phyloP scores from a whole-genome alignment of 2,797 vertebrate species.

The Merluccius polli region DNA sequence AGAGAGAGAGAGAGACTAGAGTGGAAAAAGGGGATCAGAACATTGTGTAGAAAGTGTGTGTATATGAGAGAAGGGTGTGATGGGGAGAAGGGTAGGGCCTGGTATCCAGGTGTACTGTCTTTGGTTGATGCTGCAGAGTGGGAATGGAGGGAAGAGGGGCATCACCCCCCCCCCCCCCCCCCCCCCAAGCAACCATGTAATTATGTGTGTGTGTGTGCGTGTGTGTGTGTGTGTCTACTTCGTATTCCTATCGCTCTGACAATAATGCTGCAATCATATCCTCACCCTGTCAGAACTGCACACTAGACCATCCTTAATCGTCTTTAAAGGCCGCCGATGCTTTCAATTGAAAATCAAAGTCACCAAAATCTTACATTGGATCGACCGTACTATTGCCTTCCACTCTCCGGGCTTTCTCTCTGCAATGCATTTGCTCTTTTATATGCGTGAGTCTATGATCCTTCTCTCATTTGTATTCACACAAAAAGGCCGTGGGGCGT shows the following conservation, averaged over 20 bases:
- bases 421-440: background rate
- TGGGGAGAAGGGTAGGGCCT: background rate
- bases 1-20: constrained; percentile 1
- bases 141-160: constrained; percentile 10
- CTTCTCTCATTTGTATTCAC: background rate
- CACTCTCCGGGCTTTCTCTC: background rate
- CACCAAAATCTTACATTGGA: background rate
- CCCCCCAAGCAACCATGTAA: too few species aligned
- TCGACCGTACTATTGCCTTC: too few species aligned
- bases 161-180: too few species aligned
- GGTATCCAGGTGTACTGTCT: constrained; percentile 19
- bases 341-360: background rate
- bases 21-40: constrained; percentile 15
- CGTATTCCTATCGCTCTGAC: background rate
- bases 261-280: background rate
- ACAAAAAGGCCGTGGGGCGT: background rate
- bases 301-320: background rate
- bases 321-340: background rate
- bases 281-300: background rate
- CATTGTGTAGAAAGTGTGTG: background rate
- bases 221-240: background rate
- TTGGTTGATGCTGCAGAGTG: constrained; percentile 29
- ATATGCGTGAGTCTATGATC: background rate
- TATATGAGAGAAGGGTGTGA: constrained; percentile 21
- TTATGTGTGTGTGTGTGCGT: background rate